A percentile compares a stretch with the other conserved stretches of the same genome.
phyloP scores from a whole-genome alignment of 2,797 vertebrate genomes.

The Ceyx erithaca region DNA sequence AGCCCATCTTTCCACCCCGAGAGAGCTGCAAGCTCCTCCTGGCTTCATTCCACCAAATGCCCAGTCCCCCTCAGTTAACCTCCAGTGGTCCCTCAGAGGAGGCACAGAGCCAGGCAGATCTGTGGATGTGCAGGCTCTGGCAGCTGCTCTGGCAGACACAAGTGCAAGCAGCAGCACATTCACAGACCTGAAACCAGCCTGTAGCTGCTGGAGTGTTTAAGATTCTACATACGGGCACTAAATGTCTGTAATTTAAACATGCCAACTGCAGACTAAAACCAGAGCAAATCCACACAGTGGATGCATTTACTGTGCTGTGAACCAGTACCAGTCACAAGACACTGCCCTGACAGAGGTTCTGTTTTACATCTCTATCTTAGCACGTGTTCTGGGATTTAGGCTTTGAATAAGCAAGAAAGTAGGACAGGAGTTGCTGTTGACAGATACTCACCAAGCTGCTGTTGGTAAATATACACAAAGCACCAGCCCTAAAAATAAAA shows the following conservation, averaged over 20 bases:
- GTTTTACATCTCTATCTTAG: not conserved
- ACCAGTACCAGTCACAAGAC: not conserved
- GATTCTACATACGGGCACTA: rapidly evolving
- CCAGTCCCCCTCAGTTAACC: not conserved
- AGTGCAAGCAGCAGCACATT: not conserved
- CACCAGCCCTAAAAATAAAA: not conserved
- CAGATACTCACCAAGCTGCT: not conserved
- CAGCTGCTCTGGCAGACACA: not conserved
- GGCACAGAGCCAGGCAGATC: not conserved
- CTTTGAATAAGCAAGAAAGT: not conserved
- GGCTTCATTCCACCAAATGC: constrained; percentile 44
- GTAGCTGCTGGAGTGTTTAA: not conserved
- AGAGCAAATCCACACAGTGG: not conserved
- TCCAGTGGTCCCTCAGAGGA: not conserved
- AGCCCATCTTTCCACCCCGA: constrained; percentile 6
- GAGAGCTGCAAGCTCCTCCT: constrained; percentile 36
- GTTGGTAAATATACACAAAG: not conserved
- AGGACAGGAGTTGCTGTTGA: not conserved
- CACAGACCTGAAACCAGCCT: not conserved
- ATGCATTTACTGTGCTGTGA: not conserved
- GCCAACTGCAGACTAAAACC: not conserved
- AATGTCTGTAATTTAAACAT: not conserved
- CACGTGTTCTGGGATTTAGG: not conserved
- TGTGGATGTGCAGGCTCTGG: not conserved
- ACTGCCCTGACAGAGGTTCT: not conserved